A percentile compares a stretch with the other conserved stretches of the same genome.
phyloP scores from a whole-genome alignment of 92 coral and sea anemone genomes.

The Phenganax stokvisi region DNA sequence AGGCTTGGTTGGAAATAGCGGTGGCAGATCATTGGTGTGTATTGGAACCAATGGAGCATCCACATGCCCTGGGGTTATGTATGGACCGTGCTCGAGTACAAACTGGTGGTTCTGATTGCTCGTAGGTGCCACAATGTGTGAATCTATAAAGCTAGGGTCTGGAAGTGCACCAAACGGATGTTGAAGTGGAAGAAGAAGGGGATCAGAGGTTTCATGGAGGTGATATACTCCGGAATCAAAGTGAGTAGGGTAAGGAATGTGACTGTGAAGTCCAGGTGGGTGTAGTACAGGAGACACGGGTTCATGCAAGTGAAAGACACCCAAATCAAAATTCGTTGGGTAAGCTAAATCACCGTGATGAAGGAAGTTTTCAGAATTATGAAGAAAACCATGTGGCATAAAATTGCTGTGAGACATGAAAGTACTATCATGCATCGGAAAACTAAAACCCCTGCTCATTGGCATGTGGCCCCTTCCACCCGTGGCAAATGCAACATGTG shows the following conservation, averaged over 20 bases:
- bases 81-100: conserved; percentile 26
- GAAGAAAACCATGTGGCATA: conserved; percentile 14
- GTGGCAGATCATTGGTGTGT: conserved; percentile 33
- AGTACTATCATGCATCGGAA: conserved; percentile 6
- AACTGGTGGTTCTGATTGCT: conserved; percentile 33
- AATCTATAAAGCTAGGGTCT: conserved; percentile 34
- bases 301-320: conserved; percentile 33
- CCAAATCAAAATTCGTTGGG: conserved; percentile 29
- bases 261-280: conserved; percentile 2
- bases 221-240: conserved; percentile 40
- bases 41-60: conserved; percentile 29
- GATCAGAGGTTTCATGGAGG: conserved; percentile 31
- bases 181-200: conserved; percentile 18
- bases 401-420: background rate
- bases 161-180: conserved; percentile 34
- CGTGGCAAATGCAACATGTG: conserved; percentile 14
- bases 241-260: conserved; percentile 16
- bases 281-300: conserved; percentile 12
- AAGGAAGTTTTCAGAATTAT: conserved; percentile 28
- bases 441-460: background rate
- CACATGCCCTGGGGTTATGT: conserved; percentile 31
- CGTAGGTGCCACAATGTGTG: conserved; percentile 30
- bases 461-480: background rate
- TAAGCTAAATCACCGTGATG: conserved; percentile 40
- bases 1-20: conserved; percentile 28